Conservation (phyloP, 2,113 vertebrate species). For the Serinus canaria region DNA sequence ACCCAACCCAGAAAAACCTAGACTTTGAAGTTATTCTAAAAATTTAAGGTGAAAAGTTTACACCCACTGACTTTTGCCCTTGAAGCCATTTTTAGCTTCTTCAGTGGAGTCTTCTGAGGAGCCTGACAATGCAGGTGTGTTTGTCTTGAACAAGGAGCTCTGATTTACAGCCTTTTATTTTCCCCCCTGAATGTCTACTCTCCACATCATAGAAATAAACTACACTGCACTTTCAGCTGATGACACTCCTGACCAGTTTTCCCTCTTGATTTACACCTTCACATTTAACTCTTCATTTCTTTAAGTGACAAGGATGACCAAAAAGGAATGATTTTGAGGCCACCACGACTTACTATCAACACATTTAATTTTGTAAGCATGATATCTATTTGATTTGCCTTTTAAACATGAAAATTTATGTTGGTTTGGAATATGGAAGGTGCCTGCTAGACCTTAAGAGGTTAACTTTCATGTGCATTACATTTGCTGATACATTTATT, state of each 20-base stretch:
- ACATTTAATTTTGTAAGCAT: background rate
- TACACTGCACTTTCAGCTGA: background rate
- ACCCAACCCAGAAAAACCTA: background rate
- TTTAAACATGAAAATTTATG: background rate
- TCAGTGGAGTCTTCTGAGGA: background rate
- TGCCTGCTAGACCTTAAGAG: background rate
- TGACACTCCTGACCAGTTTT: background rate
- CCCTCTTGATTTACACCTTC: background rate
- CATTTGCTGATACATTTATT: background rate
- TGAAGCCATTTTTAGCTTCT: background rate
- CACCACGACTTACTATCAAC: background rate
- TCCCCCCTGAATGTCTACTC: background rate
- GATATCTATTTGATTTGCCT: background rate
- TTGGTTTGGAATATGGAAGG: background rate
- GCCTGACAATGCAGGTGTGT: background rate
- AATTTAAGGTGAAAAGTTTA: background rate
- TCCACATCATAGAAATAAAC: background rate
- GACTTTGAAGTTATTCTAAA: background rate
- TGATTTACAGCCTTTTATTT: background rate
- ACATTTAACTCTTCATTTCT: background rate
- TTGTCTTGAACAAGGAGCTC: background rate
- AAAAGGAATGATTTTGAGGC: background rate
- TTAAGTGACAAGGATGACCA: background rate
- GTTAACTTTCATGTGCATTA: background rate
- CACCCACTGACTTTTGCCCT: background rate